phyloP scores from a whole-genome alignment of 2,113 vertebrate species.

The Dinomys branickii region DNA sequence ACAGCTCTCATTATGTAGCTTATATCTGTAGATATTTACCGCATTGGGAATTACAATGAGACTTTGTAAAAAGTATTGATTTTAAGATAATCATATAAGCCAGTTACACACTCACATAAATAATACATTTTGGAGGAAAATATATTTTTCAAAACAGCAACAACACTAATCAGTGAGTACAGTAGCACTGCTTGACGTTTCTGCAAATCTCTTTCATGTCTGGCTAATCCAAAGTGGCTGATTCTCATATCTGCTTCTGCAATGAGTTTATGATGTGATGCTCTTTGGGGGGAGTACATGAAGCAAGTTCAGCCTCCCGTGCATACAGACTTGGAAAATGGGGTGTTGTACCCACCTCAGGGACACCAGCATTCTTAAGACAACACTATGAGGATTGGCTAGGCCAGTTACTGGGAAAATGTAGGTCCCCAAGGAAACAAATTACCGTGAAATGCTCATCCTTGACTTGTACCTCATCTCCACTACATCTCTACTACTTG shows the following conservation, averaged over 20 bases:
- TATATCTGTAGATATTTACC: not conserved
- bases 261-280: not conserved
- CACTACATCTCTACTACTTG: too few species aligned
- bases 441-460: not conserved
- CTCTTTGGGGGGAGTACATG: not conserved
- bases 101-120: not conserved
- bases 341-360: not conserved
- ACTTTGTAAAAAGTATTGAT: not conserved
- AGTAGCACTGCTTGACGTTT: not conserved
- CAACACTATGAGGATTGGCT: not conserved
- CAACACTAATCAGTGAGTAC: not conserved
- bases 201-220: not conserved
- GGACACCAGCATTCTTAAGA: not conserved
- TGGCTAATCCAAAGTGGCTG: not conserved
- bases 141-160: not conserved
- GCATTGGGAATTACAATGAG: not conserved
- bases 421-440: not conserved
- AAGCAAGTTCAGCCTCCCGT: not conserved
- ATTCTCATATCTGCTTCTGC: not conserved
- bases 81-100: not conserved
- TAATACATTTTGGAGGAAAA: not conserved
- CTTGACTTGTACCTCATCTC: not conserved
- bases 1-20: not conserved
- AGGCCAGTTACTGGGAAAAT: not conserved
- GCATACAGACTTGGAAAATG: not conserved